These are phyloP conservation scores for Spilosoma lubricipeda DNA, from an alignment of 2,888 invertebrate genomes.

Conservation along the genomic window DNA sequence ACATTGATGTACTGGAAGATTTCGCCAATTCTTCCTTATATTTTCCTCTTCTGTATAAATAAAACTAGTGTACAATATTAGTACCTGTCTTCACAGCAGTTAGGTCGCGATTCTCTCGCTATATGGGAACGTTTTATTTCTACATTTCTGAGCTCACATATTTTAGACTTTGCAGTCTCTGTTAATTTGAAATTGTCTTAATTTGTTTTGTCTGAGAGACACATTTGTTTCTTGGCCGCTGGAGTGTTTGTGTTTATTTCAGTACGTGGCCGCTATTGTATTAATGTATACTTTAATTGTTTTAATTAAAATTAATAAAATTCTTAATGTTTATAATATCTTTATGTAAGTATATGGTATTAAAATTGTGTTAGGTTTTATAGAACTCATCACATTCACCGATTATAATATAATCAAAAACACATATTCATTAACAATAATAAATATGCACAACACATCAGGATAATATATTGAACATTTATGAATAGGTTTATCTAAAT, in stretches of 20 bases:
- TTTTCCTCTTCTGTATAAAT: slow-evolving; percentile 53
- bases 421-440: neutral
- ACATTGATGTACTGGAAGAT: slow-evolving; percentile 38
- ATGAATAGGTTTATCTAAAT: too few relatives aligned
- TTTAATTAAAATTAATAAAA: slow-evolving; percentile 57
- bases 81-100: slow-evolving; percentile 51
- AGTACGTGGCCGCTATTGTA: slow-evolving; percentile 40
- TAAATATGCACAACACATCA: neutral
- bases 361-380: too few relatives aligned
- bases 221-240: slow-evolving; percentile 74
- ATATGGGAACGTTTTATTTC: slow-evolving; percentile 62
- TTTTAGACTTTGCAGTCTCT: slow-evolving; percentile 76
- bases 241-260: slow-evolving; percentile 61
- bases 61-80: slow-evolving; percentile 51
- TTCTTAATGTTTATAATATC: slow-evolving; percentile 10
- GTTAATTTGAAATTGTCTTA: slow-evolving; percentile 83
- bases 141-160: slow-evolving; percentile 64
- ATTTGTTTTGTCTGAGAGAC: slow-evolving; percentile 75
- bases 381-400: too few relatives aligned
- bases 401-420: too few relatives aligned
- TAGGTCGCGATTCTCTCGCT: slow-evolving; percentile 64
- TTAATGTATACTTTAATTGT: slow-evolving; percentile 47
- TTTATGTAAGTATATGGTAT: neutral
- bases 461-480: neutral
- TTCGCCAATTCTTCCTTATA: slow-evolving; percentile 24